Conservation (phyloP, 2,797 vertebrate genomes). For the Morus bassanus region DNA sequence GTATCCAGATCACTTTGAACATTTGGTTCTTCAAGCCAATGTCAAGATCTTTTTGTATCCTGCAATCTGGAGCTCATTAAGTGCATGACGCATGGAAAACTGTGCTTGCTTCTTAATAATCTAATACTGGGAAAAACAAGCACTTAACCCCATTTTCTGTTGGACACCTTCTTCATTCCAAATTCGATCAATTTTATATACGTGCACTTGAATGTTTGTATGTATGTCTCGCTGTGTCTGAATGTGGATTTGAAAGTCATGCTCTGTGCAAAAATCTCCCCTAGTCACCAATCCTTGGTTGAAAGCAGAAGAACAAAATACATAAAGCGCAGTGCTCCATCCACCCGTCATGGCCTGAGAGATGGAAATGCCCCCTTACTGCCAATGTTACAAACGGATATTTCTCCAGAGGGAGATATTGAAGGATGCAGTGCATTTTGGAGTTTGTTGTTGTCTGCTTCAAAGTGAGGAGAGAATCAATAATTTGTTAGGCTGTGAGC, state of each 20-base stretch:
- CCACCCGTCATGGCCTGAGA: not conserved
- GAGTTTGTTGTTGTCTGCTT: slow-evolving; percentile 39
- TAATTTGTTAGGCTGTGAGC: slow-evolving; percentile 58
- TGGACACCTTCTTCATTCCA: not conserved
- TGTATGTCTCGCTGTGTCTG: accelerated
- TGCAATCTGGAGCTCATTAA: slow-evolving; percentile 13
- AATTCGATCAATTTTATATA: not conserved
- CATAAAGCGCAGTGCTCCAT: not conserved
- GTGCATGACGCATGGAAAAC: not conserved
- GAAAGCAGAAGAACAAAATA: not conserved
- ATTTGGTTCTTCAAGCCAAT: not conserved
- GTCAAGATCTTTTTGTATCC: not conserved
- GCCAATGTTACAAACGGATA: not conserved
- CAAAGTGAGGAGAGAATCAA: slow-evolving; percentile 50
- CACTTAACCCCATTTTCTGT: not conserved
- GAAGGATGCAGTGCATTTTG: slow-evolving; percentile 42
- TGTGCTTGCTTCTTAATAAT: not conserved
- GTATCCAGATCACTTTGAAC: not conserved
- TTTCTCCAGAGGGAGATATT: slow-evolving; percentile 26
- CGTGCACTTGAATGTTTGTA: not conserved
- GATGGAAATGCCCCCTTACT: not conserved
- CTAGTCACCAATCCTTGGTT: not conserved
- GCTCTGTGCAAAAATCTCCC: not conserved
- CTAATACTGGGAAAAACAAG: not conserved
- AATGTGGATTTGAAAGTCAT: not conserved